Conservation (phyloP, 2,797 vertebrate species). For the Eospalax fontanierii region DNA sequence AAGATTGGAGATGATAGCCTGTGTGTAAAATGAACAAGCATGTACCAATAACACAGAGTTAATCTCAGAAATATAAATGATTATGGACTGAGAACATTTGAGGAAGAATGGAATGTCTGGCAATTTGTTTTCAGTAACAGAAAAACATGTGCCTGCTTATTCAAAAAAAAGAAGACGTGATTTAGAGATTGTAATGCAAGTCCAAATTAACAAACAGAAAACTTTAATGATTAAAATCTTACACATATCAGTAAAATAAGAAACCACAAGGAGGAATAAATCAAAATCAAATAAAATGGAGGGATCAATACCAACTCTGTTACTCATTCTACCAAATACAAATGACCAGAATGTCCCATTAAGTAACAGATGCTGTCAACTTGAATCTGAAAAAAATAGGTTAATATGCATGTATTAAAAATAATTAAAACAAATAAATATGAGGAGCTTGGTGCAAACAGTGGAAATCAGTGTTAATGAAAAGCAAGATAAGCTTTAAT, state of each 20-base stretch:
- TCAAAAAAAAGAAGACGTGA: neutral
- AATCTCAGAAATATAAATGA: neutral
- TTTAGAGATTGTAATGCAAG: neutral
- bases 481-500: neutral
- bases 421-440: neutral
- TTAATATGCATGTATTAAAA: neutral
- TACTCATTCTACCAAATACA: constrained; percentile 40
- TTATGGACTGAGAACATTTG: neutral
- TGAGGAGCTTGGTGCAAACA: neutral
- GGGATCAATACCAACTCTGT: neutral
- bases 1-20: neutral
- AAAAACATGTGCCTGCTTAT: neutral
- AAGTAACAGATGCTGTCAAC: constrained; percentile 7
- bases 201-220: constrained; percentile 36
- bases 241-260: neutral
- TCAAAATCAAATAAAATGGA: neutral
- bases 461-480: neutral
- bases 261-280: constrained; percentile 22
- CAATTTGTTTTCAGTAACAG: constrained; percentile 37
- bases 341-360: neutral
- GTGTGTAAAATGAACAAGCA: neutral
- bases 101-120: neutral
- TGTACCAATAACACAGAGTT: neutral
- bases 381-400: constrained; percentile 20
- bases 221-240: neutral